Evolutionary conservation across 1,140 invertebrate genomes (phyloP).

Genomic region (Pseudomyrmex gracilis): DNA sequence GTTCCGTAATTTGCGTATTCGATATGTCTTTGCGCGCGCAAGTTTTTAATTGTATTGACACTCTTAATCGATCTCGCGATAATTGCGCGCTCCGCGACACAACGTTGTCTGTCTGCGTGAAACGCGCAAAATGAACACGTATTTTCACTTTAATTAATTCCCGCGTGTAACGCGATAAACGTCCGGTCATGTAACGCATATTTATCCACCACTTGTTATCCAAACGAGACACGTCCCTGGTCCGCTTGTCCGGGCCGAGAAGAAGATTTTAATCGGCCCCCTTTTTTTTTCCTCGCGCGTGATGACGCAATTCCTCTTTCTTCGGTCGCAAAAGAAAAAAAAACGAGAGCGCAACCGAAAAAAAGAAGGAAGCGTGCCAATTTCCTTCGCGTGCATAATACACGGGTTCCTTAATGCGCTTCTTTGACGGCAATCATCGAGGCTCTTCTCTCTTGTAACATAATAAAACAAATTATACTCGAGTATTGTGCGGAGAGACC

Average conservation of each 20-base stretch:
- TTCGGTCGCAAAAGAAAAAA: constrained; percentile 36
- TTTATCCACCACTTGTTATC: constrained; percentile 72
- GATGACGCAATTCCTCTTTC: constrained; percentile 57
- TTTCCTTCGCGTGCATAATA: constrained; percentile 45
- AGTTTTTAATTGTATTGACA: background rate
- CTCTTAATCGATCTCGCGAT: background rate
- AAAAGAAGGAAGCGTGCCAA: constrained; percentile 38
- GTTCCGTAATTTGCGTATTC: background rate
- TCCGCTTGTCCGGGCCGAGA: constrained; percentile 56
- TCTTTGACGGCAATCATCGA: background rate
- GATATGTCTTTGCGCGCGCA: background rate
- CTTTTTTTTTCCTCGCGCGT: constrained; percentile 52
- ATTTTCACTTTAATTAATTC: constrained; percentile 59
- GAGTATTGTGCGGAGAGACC: background rate
- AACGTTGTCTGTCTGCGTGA: background rate
- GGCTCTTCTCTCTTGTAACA: background rate
- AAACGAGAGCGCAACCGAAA: background rate
- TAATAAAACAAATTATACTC: background rate
- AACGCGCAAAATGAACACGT: background rate
- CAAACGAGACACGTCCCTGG: constrained; percentile 64
- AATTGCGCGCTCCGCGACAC: background rate
- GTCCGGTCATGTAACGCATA: constrained; percentile 50
- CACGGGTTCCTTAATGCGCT: constrained; percentile 20
- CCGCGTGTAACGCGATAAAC: constrained; percentile 36
- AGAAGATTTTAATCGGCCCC: constrained; percentile 69